Percentiles rank a stretch among this genome's conserved stretches.
Evolutionary conservation across 2,797 vertebrate species (phyloP).

Genomic region (Melanotaenia boesemani): DNA sequence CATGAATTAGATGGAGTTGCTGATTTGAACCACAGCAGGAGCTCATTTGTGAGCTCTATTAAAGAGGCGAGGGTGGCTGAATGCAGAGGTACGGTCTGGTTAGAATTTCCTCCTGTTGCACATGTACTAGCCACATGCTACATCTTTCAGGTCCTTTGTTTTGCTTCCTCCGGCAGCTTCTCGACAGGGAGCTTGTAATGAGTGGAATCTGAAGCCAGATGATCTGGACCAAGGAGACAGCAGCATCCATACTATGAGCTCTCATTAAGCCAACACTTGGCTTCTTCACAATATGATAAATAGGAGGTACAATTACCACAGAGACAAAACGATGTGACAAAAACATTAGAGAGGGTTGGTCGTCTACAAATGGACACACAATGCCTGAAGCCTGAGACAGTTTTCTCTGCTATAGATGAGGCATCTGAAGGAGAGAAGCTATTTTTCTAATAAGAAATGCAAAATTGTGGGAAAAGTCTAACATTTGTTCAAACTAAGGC

Average conservation of each 20-base stretch:
- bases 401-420: slow-evolving; percentile 12
- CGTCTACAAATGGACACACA: neutral
- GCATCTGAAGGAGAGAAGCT: neutral
- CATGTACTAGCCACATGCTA: slow-evolving; percentile 7
- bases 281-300: slow-evolving; percentile 14
- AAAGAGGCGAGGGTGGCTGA: neutral
- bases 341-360: slow-evolving; percentile 4
- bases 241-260: slow-evolving; percentile 21
- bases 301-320: slow-evolving; percentile 24
- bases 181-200: slow-evolving; percentile 26
- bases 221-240: neutral
- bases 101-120: slow-evolving; percentile 9
- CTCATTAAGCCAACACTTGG: slow-evolving; percentile 30
- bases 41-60: slow-evolving; percentile 15
- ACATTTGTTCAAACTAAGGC: too few species aligned
- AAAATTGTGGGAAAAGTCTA: neutral
- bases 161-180: slow-evolving; percentile 16
- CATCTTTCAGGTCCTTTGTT: slow-evolving; percentile 29
- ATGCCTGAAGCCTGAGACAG: neutral
- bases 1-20: slow-evolving; percentile 26
- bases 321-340: slow-evolving; percentile 11
- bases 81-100: slow-evolving; percentile 6
- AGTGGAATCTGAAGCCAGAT: slow-evolving; percentile 40
- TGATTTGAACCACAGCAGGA: slow-evolving; percentile 40
- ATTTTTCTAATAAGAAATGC: neutral